phyloP scores from a whole-genome alignment of 2,888 invertebrate species.

The Bruchidius siliquastri region DNA sequence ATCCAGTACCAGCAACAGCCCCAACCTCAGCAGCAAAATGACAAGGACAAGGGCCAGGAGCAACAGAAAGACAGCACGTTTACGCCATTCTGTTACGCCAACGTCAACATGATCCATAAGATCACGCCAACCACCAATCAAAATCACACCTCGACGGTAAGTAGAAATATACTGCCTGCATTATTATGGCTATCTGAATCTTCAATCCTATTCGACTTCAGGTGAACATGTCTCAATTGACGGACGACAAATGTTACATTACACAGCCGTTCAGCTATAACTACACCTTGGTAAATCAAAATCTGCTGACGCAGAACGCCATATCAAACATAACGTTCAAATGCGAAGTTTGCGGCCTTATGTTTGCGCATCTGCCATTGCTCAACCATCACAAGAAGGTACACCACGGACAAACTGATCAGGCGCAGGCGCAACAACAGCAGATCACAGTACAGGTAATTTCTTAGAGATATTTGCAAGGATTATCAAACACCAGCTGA shows the following conservation, averaged over 20 bases:
- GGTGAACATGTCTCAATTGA: constrained; percentile 57
- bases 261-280: constrained; percentile 74
- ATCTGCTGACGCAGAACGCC: constrained; percentile 74
- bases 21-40: constrained; percentile 38
- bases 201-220: neutral
- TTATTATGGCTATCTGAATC: too few species aligned
- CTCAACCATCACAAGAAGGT: constrained; percentile 84
- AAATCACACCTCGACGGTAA: constrained; percentile 50
- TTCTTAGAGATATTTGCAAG: neutral
- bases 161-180: constrained; percentile 42
- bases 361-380: constrained; percentile 76
- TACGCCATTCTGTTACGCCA: constrained; percentile 66
- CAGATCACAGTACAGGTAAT: constrained; percentile 42
- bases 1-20: constrained; percentile 37
- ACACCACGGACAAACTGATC: constrained; percentile 60
- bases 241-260: constrained; percentile 69
- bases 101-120: constrained; percentile 66
- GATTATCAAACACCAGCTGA: too few species aligned
- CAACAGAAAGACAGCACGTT: constrained; percentile 51
- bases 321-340: constrained; percentile 81
- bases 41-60: constrained; percentile 39
- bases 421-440: constrained; percentile 44
- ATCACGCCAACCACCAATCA: constrained; percentile 46
- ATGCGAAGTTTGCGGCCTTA: constrained; percentile 81
- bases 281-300: constrained; percentile 77